Evolutionary conservation across 2,797 vertebrate species (phyloP).

Genomic region (Ceryle rudis): DNA sequence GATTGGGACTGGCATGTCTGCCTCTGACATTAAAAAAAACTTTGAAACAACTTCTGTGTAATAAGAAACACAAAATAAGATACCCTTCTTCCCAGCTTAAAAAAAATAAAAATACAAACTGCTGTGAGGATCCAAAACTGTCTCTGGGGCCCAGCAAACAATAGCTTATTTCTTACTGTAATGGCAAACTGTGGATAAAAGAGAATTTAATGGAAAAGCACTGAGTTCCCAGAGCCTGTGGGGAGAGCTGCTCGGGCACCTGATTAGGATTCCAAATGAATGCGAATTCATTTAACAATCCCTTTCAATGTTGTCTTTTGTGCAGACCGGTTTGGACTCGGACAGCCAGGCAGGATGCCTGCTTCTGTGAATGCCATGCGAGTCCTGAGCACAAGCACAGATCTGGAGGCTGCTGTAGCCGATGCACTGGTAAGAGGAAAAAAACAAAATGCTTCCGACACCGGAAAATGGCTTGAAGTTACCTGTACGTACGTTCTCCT

Average conservation of each 20-base stretch:
- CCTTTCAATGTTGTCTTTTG: constrained; percentile 69
- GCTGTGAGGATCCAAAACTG: background rate
- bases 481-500: constrained; percentile 54
- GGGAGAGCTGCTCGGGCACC: constrained; percentile 19
- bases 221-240: constrained; percentile 43
- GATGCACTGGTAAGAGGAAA: constrained; percentile 92
- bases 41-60: background rate
- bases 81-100: background rate
- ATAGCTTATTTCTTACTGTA: constrained; percentile 22
- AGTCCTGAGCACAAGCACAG: constrained; percentile 94
- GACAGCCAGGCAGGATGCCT: constrained; percentile 93
- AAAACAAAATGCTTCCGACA: constrained; percentile 63
- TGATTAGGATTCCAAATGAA: constrained; percentile 57
- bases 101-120: background rate
- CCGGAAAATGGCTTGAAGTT: constrained; percentile 52
- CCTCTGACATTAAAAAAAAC: background rate
- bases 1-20: background rate
- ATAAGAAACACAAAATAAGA: background rate
- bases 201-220: constrained; percentile 24
- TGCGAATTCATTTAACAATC: constrained; percentile 62
- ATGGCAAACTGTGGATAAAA: constrained; percentile 25
- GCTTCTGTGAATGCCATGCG: constrained; percentile 95
- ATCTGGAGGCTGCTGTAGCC: constrained; percentile 96
- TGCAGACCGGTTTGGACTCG: constrained; percentile 93
- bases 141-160: background rate